Conservation (phyloP, 37 sponge, comb jelly and placozoan species). For the Tethya wilhelma region DNA sequence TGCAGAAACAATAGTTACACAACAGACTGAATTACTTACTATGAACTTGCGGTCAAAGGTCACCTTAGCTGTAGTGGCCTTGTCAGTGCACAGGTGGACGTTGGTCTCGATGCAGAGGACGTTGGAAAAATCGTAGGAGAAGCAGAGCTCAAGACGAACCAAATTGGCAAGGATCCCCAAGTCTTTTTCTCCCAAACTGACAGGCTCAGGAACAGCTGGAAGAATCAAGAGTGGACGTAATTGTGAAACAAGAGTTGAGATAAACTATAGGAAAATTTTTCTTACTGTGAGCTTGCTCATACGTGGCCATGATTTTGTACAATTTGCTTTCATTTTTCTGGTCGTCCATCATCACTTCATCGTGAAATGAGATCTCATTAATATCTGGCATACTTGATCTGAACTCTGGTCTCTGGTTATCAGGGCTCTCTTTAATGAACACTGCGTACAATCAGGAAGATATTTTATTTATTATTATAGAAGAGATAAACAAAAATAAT, state of each 20-base stretch:
- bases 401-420: too few relatives aligned
- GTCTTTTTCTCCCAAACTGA: not conserved
- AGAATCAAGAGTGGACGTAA: not conserved
- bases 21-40: slow-evolving; percentile 12
- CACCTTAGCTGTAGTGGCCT: not conserved
- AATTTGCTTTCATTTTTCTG: too few relatives aligned
- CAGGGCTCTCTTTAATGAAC: too few relatives aligned
- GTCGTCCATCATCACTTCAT: too few relatives aligned
- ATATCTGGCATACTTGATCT: too few relatives aligned
- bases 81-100: slow-evolving; percentile 15
- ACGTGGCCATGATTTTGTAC: not conserved
- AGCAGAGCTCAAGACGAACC: slow-evolving; percentile 11
- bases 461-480: not conserved
- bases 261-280: not conserved
- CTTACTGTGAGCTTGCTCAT: not conserved
- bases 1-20: not conserved
- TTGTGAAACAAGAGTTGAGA: not conserved
- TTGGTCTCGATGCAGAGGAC: slow-evolving; percentile 2
- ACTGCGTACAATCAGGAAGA: not conserved
- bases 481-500: not conserved
- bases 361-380: too few relatives aligned
- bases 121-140: slow-evolving; percentile 20
- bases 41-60: not conserved
- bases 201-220: not conserved
- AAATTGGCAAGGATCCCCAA: not conserved